Percentiles rank a stretch among this genome's conserved stretches.
phyloP scores from a whole-genome alignment of 2,113 vertebrate genomes.

The Xiphias gladius region DNA sequence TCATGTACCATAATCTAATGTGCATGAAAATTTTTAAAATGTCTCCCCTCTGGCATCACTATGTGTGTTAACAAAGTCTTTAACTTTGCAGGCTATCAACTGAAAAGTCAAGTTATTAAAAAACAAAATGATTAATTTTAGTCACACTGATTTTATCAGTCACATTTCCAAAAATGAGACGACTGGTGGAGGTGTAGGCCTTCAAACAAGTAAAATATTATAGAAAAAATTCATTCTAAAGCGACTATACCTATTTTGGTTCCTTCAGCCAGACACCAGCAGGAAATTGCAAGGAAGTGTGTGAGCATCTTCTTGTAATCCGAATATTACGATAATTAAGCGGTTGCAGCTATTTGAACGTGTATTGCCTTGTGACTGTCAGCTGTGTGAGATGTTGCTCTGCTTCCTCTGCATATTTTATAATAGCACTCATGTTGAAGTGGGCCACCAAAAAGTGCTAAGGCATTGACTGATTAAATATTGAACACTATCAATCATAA shows the following conservation, averaged over 20 bases:
- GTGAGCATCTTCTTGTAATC: neutral
- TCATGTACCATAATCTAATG: neutral
- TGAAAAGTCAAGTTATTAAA: neutral
- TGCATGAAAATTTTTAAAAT: neutral
- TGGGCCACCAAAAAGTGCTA: neutral
- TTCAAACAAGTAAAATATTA: neutral
- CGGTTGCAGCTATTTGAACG: neutral
- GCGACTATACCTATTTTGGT: neutral
- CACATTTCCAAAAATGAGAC: neutral
- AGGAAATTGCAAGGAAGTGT: neutral
- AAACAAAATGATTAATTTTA: neutral
- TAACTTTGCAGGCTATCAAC: neutral
- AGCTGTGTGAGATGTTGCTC: neutral
- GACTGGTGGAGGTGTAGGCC: neutral
- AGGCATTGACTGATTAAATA: conserved; percentile 13
- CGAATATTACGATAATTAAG: neutral
- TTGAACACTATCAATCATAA: neutral
- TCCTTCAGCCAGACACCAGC: neutral
- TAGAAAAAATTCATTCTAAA: neutral
- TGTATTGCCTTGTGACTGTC: neutral
- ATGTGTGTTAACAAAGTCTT: neutral
- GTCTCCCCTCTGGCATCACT: neutral
- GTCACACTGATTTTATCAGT: neutral
- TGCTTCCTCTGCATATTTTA: neutral
- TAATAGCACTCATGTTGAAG: neutral